phyloP scores from a whole-genome alignment of 2,797 vertebrate species.

The Rhabdophis nuchalis region DNA sequence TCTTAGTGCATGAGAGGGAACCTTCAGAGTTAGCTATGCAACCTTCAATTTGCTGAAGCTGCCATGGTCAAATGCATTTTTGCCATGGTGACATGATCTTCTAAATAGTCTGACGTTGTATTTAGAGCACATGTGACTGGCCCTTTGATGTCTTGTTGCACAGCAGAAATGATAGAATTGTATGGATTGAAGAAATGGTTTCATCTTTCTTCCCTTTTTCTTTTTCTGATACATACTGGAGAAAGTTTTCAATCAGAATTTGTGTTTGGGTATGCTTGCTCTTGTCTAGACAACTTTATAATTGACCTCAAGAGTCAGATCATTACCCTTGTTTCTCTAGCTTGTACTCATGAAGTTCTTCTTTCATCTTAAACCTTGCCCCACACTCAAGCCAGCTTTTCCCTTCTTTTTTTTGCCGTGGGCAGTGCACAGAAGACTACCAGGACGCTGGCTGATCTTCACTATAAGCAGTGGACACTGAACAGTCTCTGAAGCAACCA shows the following conservation, averaged over 20 bases:
- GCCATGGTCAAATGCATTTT: background rate
- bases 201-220: background rate
- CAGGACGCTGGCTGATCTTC: background rate
- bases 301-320: background rate
- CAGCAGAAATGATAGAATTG: slow-evolving; percentile 20
- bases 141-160: background rate
- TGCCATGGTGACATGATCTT: background rate
- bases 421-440: background rate
- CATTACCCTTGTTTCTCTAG: background rate
- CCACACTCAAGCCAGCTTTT: background rate
- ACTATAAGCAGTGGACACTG: slow-evolving; percentile 31
- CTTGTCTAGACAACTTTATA: background rate
- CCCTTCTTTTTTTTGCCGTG: background rate
- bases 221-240: slow-evolving; percentile 21
- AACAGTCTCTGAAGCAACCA: slow-evolving; percentile 26
- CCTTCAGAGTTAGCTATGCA: background rate
- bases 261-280: background rate
- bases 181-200: background rate
- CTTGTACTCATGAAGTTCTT: background rate
- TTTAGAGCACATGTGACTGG: background rate
- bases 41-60: background rate
- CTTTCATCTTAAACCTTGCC: background rate
- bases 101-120: background rate
- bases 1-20: slow-evolving; percentile 11
- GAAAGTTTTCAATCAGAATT: slow-evolving; percentile 23